Base-by-base conservation (phyloP, 1,140 invertebrate species). In the Latrodectus geometricus region DNA sequence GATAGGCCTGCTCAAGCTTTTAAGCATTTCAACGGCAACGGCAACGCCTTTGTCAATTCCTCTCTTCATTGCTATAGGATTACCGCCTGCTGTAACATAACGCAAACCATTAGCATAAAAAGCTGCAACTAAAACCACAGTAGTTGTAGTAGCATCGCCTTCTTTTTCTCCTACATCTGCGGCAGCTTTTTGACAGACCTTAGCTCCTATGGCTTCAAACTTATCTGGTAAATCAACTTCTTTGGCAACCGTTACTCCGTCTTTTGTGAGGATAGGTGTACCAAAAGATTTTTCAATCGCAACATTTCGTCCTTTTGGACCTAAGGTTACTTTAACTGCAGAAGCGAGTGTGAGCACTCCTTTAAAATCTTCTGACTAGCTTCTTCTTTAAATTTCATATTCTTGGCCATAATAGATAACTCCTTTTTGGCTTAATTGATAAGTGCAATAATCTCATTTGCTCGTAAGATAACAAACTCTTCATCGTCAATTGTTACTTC, bases 51-150 rank as follows among this genome's bases (percentile, higher is more conserved):
- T 87, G 69, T 90, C 89, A n/a, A 90, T 89, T 82, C 89, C 89
- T 68, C 89, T 87, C 84, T 89, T 90, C 68, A 90, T 48, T 76
- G 90, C 90, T 89, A 90, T 90, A n/a, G 89, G 89, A 70, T 90
- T 90, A 4, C 61, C 69, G 54, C 88, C 88, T 8, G 88, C 88
- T 17, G 88, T 69, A 17, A 88, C 88, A 54, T 20, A 23, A 17
- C 89, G 88, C 79, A 88, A 15, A 23, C 88, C 88, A 65, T 88
- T 88, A 23, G 14, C 14, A 49, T 89, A 56, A 48, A 88, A 82
- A 12, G 88, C 54, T 48, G 88, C 88, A 15, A 88, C 88, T 86
- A 88, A 48, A 5, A 88, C 88, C 56, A 88, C 89, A 5, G 88
- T 86, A 49, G 88, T 89, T 50, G 88, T 88, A 52, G 88, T 88